These are phyloP conservation scores for Eristalis tenax DNA, from an alignment of 2,888 invertebrate species.

Conservation along the genomic window DNA sequence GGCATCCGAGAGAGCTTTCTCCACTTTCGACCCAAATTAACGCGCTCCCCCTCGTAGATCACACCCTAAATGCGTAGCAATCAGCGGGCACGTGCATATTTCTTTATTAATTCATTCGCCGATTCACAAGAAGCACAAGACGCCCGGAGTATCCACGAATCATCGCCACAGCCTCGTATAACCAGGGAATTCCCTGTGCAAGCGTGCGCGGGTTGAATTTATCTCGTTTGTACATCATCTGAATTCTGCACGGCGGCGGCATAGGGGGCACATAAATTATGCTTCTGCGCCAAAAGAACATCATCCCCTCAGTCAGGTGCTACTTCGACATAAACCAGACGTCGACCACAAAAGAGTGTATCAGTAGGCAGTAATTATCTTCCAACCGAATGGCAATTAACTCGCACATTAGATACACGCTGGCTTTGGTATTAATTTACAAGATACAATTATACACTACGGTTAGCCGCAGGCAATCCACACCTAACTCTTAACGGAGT, in stretches of 20 bases:
- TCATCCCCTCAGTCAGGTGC: neutral
- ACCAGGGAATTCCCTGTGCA: neutral
- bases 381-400: conserved; percentile 14
- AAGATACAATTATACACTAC: conserved; percentile 31
- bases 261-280: conserved; percentile 15
- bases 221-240: conserved; percentile 39
- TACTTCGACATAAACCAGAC: neutral
- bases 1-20: too few species aligned
- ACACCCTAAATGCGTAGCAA: neutral
- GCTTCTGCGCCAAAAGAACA: neutral
- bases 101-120: conserved; percentile 17
- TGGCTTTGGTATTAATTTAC: conserved; percentile 47
- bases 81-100: neutral
- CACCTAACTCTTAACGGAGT: conserved; percentile 1
- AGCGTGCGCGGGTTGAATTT: conserved; percentile 6
- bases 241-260: conserved; percentile 9
- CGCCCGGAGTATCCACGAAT: neutral
- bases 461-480: conserved; percentile 34
- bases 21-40: neutral
- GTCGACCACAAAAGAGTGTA: conserved; percentile 11
- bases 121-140: conserved; percentile 13
- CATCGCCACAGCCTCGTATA: neutral
- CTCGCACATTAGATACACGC: conserved; percentile 17
- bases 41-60: neutral
- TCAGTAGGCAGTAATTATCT: conserved; percentile 34